Base-by-base conservation (phyloP, 2,113 vertebrate genomes). In the Hirundichthys speculiger region DNA sequence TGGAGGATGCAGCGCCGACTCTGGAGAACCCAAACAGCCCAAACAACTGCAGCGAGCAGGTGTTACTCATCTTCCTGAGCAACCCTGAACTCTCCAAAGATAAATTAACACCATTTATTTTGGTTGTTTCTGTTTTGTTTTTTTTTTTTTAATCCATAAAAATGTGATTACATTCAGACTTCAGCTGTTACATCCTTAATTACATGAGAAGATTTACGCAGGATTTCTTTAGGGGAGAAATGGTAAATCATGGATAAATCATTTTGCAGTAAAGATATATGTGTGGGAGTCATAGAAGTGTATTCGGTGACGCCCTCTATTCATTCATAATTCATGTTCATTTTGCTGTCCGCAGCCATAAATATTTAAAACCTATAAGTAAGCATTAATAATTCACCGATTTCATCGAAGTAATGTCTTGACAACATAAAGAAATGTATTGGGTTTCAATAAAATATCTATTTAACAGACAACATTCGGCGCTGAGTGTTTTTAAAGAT, bases 21-120 rank as follows among this genome's bases (percentile, higher is more conserved):
- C 77, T 74, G 69, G 68, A 82, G 75, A 75, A 71, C 65, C 68
- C 50, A 22, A 45, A 63, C 42, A 39, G 68, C 34, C 41, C 21
- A 69, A 82, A 60, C 70, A 56, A 79, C 75, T 67, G 80, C 82
- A 73, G 64, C 2, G n/a, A 47, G 64, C 87, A 88, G 89, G 89
- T 90, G 86, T 84, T 83, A 56, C 70, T 83, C 50, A 65, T 90
- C 87, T 58, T 67, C 48, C 66, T n/a, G 20, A 70, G 38, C 52
- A 51, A 42, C 73, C 18, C 73, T 66, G 16, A 71, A 52, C 66
- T 72, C 80, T 77, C 69, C 38, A 42, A 46, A 72, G 61, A 72
- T 67, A n/a, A 46, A 79, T 82, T 43, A 75, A 25, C 40, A 53
- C 42, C 15, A 57, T 69, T 8, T 49, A 38, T 75, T 70, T 68